Percentiles rank a stretch among this genome's conserved stretches.
Conservation (phyloP, 2,113 vertebrate genomes). For the Protomyctophum bolini region DNA sequence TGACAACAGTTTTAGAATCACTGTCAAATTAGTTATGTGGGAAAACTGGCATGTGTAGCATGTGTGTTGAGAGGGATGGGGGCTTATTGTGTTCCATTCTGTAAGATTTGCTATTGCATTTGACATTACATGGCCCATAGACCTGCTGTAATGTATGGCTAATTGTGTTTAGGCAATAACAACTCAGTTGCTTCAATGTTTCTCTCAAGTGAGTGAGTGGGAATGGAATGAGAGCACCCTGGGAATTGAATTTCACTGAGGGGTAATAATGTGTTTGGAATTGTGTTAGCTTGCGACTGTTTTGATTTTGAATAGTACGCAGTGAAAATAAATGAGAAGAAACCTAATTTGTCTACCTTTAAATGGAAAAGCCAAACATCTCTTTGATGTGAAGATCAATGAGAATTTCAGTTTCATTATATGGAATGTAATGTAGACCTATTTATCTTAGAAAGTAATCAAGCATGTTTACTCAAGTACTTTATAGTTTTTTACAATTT, state of each 20-base stretch:
- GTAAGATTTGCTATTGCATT: constrained; percentile 55
- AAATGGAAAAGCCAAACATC: constrained; percentile 47
- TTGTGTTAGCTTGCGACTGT: constrained; percentile 39
- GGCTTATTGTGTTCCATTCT: constrained; percentile 43
- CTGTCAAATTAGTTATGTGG: constrained; percentile 14
- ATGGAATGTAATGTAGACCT: no score
- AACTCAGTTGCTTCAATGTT: constrained; percentile 17
- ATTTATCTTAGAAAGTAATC: no score
- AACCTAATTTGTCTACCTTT: constrained; percentile 42
- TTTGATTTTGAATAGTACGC: constrained; percentile 35
- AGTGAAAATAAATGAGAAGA: neutral
- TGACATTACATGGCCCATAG: constrained; percentile 56
- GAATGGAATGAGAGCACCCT: neutral
- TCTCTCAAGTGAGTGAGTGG: constrained; percentile 20
- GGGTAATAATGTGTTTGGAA: constrained; percentile 28
- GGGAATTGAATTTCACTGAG: neutral
- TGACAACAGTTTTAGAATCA: constrained; percentile 18
- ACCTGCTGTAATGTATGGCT: constrained; percentile 54
- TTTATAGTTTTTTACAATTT: no score
- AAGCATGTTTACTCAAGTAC: no score
- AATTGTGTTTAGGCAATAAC: constrained; percentile 62
- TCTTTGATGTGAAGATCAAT: constrained; percentile 20
- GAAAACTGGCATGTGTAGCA: constrained; percentile 24
- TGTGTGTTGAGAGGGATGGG: constrained; percentile 29
- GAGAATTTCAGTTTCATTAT: no score